Evolutionary conservation across 2,797 vertebrate species (phyloP).

Genomic region (Hybognathus amarus): DNA sequence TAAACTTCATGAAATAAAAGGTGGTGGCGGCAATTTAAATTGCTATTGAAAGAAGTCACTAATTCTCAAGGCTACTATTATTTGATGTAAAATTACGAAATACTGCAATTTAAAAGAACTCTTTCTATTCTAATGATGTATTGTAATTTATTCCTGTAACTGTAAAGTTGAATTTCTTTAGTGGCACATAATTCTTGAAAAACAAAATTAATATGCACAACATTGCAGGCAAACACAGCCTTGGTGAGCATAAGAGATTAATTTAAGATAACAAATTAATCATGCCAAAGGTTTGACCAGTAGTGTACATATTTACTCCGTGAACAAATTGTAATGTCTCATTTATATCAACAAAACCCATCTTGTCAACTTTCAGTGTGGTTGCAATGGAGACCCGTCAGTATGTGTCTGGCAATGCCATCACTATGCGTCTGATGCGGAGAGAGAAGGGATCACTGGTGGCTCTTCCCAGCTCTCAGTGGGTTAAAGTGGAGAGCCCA

Average conservation of each 20-base stretch:
- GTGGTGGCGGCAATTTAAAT: background rate
- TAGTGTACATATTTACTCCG: background rate
- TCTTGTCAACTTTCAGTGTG: slow-evolving; percentile 79
- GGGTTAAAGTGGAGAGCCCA: slow-evolving; percentile 93
- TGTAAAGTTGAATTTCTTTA: background rate
- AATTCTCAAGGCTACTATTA: background rate
- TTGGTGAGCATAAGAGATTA: background rate
- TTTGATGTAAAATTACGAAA: background rate
- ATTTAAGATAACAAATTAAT: background rate
- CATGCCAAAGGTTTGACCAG: background rate
- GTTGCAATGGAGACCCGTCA: slow-evolving; percentile 95
- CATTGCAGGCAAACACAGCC: background rate
- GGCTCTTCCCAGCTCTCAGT: slow-evolving; percentile 92
- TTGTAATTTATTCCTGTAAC: background rate
- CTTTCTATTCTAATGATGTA: background rate
- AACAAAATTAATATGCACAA: background rate
- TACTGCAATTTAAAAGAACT: background rate
- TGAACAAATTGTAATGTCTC: background rate
- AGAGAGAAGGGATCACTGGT: slow-evolving; percentile 93
- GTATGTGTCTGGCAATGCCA: slow-evolving; percentile 87
- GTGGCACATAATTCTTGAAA: background rate
- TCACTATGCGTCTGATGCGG: slow-evolving; percentile 97
- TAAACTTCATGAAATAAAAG: too few relatives aligned
- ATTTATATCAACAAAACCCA: background rate
- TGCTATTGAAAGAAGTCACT: background rate